These are phyloP conservation scores for Oceanites oceanicus DNA, from an alignment of 2,113 vertebrate species.

Conservation along the genomic window DNA sequence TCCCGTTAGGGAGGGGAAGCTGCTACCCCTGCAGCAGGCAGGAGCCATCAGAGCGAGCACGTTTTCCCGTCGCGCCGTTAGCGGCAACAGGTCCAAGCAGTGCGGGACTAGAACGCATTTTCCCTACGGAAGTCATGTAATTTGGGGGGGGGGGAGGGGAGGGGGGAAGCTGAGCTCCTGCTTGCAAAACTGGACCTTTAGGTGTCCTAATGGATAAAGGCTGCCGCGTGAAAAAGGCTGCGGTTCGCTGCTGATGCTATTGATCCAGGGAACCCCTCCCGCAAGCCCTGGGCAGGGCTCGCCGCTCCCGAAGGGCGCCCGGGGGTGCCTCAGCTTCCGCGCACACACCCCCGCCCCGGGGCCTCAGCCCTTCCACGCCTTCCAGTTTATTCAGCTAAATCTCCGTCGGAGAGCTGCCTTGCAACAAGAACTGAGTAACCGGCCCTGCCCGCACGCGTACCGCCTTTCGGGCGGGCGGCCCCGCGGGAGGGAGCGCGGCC, in stretches of 20 bases:
- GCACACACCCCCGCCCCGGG: too few species aligned
- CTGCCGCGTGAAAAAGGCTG: neutral
- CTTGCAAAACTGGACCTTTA: neutral
- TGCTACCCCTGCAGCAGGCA: neutral
- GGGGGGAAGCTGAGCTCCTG: too few species aligned
- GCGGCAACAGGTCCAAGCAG: constrained; percentile 3
- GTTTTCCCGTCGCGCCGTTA: neutral
- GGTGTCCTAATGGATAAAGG: neutral
- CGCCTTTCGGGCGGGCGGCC: neutral
- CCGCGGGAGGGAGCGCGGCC: neutral
- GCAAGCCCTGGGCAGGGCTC: neutral
- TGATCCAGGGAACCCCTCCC: neutral
- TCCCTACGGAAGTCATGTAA: neutral
- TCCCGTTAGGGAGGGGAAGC: too few species aligned
- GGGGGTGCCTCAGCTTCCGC: neutral
- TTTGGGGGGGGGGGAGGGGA: neutral
- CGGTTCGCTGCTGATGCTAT: neutral
- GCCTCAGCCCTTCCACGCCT: neutral
- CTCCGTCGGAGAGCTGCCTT: neutral
- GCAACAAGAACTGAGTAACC: fast-evolving
- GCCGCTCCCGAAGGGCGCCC: neutral
- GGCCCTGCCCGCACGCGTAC: neutral
- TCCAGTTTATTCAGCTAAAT: neutral
- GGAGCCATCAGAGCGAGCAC: neutral
- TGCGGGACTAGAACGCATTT: neutral